phyloP scores from a whole-genome alignment of 2,797 vertebrate genomes.

The Toxotes lorentzi region DNA sequence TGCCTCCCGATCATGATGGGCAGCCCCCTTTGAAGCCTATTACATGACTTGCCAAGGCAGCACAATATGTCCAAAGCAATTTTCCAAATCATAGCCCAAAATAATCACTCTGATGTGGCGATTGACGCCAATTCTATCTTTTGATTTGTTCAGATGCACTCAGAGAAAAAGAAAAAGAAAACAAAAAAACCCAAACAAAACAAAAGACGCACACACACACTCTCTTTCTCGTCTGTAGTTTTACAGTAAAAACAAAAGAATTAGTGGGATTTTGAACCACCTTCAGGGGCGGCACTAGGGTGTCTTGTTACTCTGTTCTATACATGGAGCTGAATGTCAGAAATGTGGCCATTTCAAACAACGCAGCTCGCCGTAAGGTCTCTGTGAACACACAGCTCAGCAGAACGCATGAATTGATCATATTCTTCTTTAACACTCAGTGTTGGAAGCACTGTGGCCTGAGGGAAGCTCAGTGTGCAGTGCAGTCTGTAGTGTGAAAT shows the following conservation, averaged over 20 bases:
- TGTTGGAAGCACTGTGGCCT: slow-evolving; percentile 62
- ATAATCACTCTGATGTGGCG: slow-evolving; percentile 72
- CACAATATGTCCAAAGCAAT: slow-evolving; percentile 71
- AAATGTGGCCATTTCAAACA: slow-evolving; percentile 56
- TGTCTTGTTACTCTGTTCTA: slow-evolving; percentile 59
- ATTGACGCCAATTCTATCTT: slow-evolving; percentile 63
- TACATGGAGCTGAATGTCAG: slow-evolving; percentile 68
- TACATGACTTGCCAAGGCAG: slow-evolving; percentile 61
- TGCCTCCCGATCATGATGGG: slow-evolving; percentile 47
- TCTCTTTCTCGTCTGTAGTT: slow-evolving; percentile 37
- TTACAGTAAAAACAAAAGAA: slow-evolving; percentile 64
- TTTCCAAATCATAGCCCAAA: slow-evolving; percentile 70
- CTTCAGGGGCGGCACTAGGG: slow-evolving; percentile 37
- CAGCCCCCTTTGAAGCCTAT: slow-evolving; percentile 58
- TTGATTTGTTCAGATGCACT: slow-evolving; percentile 61
- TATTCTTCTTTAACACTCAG: slow-evolving; percentile 69
- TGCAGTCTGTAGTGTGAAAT: slow-evolving; percentile 61
- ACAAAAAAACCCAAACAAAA: slow-evolving; percentile 20
- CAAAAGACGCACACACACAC: not conserved
- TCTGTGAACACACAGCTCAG: slow-evolving; percentile 48
- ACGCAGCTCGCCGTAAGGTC: slow-evolving; percentile 46
- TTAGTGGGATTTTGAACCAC: slow-evolving; percentile 33
- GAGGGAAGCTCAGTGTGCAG: slow-evolving; percentile 57
- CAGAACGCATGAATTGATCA: slow-evolving; percentile 63
- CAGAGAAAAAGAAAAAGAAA: slow-evolving; percentile 11